phyloP scores from a whole-genome alignment of 1,140 invertebrate genomes.

The Rhopalosiphum maidis region DNA sequence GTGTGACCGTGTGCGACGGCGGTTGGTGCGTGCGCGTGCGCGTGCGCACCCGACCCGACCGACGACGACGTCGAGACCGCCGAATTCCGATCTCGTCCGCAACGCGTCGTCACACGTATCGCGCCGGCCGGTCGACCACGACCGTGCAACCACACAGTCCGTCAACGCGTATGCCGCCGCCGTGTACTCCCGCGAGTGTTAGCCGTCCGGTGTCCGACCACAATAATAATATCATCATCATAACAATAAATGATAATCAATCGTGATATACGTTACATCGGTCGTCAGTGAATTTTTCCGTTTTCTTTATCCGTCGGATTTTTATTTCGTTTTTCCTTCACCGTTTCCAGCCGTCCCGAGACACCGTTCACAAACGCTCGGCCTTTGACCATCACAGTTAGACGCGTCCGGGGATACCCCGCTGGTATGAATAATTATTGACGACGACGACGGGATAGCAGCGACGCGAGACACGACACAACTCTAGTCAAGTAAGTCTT shows the following conservation, averaged over 20 bases:
- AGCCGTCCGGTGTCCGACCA: background rate
- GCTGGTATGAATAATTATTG: background rate
- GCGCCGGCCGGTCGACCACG: constrained; percentile 17
- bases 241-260: too few species aligned
- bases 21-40: background rate
- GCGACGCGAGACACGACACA: background rate
- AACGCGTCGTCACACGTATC: constrained; percentile 33
- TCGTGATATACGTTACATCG: too few species aligned
- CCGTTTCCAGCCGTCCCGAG: background rate
- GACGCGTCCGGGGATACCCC: background rate
- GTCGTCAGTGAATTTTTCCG: background rate
- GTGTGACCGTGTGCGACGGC: background rate
- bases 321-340: background rate
- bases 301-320: background rate
- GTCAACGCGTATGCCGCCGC: background rate
- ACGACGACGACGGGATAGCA: background rate
- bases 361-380: background rate
- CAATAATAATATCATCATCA: background rate
- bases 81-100: constrained; percentile 40
- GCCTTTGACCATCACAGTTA: background rate
- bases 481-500: background rate
- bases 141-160: background rate
- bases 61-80: constrained; percentile 17
- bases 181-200: background rate
- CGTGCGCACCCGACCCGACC: background rate